Conservation (phyloP, 2,797 vertebrate genomes). For the Cygnus olor region DNA sequence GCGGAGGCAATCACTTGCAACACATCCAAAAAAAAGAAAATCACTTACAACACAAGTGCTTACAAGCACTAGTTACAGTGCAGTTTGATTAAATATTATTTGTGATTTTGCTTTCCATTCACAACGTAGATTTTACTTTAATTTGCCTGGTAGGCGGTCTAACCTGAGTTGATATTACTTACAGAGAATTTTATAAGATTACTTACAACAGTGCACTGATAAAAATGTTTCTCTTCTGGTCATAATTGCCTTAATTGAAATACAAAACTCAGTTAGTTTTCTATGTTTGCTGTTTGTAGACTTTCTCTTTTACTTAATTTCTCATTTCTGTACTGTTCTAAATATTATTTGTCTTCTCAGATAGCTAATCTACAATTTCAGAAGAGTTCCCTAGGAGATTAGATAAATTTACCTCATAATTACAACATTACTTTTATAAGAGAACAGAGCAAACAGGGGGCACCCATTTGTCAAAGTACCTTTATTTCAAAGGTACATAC, state of each 20-base stretch:
- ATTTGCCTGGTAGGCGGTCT: background rate
- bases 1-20: no score
- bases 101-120: background rate
- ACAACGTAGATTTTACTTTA: background rate
- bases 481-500: background rate
- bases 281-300: background rate
- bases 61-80: background rate
- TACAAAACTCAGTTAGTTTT: background rate
- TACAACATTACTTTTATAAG: background rate
- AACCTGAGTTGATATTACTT: background rate
- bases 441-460: background rate
- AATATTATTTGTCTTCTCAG: background rate
- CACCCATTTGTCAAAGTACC: background rate
- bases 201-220: background rate
- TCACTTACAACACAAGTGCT: background rate
- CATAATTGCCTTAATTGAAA: background rate
- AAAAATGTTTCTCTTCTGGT: background rate
- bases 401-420: background rate
- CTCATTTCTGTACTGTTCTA: background rate
- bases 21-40: no score
- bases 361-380: background rate
- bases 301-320: background rate
- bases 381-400: background rate
- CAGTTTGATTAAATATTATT: background rate
- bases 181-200: background rate